Conservation (phyloP, 2,113 vertebrate genomes). For the Clinocottus analis region DNA sequence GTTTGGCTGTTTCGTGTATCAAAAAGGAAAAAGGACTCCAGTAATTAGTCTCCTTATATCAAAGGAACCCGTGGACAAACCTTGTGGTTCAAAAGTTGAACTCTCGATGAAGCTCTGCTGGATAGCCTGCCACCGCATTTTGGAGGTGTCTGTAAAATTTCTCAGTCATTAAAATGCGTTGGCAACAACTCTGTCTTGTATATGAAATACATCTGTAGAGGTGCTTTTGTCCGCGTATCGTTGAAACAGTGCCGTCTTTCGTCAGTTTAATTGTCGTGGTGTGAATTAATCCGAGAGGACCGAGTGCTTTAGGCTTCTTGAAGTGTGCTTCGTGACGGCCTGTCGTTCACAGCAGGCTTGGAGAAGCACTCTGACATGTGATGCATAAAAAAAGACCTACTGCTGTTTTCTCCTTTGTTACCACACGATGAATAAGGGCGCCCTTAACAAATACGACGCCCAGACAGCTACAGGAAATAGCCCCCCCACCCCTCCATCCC, state of each 20-base stretch:
- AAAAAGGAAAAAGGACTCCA: neutral
- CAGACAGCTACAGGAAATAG: slow-evolving; percentile 53
- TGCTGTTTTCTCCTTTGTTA: slow-evolving; percentile 63
- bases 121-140: neutral
- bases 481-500: slow-evolving; percentile 4
- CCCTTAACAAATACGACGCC: slow-evolving; percentile 37
- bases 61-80: neutral
- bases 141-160: neutral
- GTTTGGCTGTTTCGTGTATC: neutral
- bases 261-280: slow-evolving; percentile 11
- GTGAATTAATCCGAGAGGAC: neutral
- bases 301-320: slow-evolving; percentile 5
- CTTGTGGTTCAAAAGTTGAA: neutral
- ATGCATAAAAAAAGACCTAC: slow-evolving; percentile 49
- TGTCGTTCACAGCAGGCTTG: slow-evolving; percentile 34
- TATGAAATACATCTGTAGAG: neutral
- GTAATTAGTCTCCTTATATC: neutral
- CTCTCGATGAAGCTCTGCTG: neutral
- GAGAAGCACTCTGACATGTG: slow-evolving; percentile 59
- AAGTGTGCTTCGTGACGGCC: slow-evolving; percentile 31
- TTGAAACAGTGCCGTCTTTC: slow-evolving; percentile 25
- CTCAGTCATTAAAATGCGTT: neutral
- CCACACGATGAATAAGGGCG: slow-evolving; percentile 46
- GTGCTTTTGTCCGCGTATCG: neutral
- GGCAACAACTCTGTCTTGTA: neutral